phyloP scores from a whole-genome alignment of 2,113 vertebrate genomes.

The Pachypanchax playfairii region DNA sequence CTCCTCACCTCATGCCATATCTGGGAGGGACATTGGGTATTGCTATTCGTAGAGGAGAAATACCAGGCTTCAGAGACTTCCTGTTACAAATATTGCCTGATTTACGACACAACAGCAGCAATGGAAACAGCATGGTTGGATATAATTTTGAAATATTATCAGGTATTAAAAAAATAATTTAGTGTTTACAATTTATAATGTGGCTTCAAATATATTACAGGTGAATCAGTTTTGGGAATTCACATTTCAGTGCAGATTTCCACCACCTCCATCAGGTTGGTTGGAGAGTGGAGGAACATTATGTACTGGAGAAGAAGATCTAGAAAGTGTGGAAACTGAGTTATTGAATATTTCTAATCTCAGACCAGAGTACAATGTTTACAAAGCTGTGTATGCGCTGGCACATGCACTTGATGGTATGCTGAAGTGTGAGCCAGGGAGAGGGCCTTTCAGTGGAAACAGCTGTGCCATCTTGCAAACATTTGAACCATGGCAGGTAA shows the following conservation, averaged over 20 bases:
- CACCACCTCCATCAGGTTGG: constrained; percentile 27
- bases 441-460: background rate
- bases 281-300: constrained; percentile 12
- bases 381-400: constrained; percentile 78
- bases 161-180: too few species aligned
- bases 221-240: constrained; percentile 56
- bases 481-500: constrained; percentile 7
- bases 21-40: constrained; percentile 58
- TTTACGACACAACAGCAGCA: constrained; percentile 16
- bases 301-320: constrained; percentile 69
- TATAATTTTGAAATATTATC: too few species aligned
- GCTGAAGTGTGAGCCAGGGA: constrained; percentile 29
- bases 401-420: constrained; percentile 41
- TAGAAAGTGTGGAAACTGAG: constrained; percentile 37
- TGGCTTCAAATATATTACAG: constrained; percentile 22
- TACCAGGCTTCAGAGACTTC: constrained; percentile 50
- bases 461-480: constrained; percentile 7
- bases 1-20: constrained; percentile 48
- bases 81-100: constrained; percentile 35
- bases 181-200: too few species aligned
- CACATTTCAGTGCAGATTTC: constrained; percentile 53
- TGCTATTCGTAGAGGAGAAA: constrained; percentile 72
- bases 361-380: constrained; percentile 73
- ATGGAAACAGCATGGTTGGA: constrained; percentile 42
- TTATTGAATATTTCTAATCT: constrained; percentile 61